These are phyloP conservation scores for Melieria omissa DNA, from an alignment of 2,888 invertebrate genomes.

Conservation along the genomic window DNA sequence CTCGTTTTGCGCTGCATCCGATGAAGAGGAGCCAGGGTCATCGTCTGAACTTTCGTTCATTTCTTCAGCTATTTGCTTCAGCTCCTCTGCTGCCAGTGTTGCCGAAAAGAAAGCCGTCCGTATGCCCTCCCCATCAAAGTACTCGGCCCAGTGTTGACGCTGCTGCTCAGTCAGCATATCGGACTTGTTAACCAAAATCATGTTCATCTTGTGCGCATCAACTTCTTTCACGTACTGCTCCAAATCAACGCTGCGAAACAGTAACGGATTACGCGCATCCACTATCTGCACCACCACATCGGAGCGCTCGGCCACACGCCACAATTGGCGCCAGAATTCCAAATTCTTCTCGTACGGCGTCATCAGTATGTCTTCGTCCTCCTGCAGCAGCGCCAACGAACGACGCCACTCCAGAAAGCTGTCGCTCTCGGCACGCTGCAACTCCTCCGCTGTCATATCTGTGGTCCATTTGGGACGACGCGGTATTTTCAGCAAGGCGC, in stretches of 20 bases:
- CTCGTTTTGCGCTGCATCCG: slow-evolving; percentile 10
- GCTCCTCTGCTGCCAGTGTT: slow-evolving; percentile 71
- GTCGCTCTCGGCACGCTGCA: slow-evolving; percentile 82
- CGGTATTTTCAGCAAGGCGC: slow-evolving; percentile 80
- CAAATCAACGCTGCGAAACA: slow-evolving; percentile 93
- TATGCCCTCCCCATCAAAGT: slow-evolving; percentile 79
- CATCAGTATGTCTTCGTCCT: slow-evolving; percentile 82
- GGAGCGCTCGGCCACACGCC: slow-evolving; percentile 97
- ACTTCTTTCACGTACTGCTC: slow-evolving; percentile 87
- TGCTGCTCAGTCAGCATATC: slow-evolving; percentile 88
- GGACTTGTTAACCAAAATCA: slow-evolving; percentile 94
- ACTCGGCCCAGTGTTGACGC: slow-evolving; percentile 84
- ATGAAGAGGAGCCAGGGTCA: slow-evolving; percentile 17
- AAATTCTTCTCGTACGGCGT: slow-evolving; percentile 98
- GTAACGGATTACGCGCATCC: slow-evolving; percentile 94
- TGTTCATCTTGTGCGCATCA: slow-evolving; percentile 76
- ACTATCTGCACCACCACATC: slow-evolving; percentile 94
- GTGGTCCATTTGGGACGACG: slow-evolving; percentile 86
- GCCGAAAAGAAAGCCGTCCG: slow-evolving; percentile 94
- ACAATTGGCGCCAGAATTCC: slow-evolving; percentile 98
- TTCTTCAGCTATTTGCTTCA: slow-evolving; percentile 50
- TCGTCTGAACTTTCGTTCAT: slow-evolving; percentile 37
- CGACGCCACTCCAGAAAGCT: slow-evolving; percentile 92
- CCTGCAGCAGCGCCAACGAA: slow-evolving; percentile 80
- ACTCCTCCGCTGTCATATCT: slow-evolving; percentile 81